Base-by-base conservation (phyloP, 2,888 invertebrate species). In the Melipona beecheii region DNA sequence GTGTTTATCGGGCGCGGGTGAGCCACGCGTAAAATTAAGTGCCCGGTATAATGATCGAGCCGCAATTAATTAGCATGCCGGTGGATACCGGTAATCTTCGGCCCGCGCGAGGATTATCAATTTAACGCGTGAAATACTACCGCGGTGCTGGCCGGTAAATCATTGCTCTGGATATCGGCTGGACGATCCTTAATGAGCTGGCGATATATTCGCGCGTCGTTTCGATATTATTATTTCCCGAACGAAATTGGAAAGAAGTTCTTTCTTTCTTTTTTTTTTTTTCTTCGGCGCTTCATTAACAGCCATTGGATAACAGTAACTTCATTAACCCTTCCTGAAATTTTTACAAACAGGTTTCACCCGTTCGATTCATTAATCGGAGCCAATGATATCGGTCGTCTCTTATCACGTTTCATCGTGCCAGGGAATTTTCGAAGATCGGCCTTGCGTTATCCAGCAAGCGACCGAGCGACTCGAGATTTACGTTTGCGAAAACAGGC, bases 61-160 rank as follows among this genome's bases (percentile, higher is more conserved):
- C 56, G 86, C 89, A 86, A 89, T 89, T 87, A 89, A 89, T 89
- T 87, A 85, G 82, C 66, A 81, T 77, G 84, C 79, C 66, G 66
- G 65, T 65, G 84, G 86, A 87, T 86, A 89, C 78, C 78, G 76
- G 83, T 82, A 86, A 87, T 89, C 87, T 78, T 72, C 81, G 82
- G 85, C 83, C 77, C 83, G 89, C 81, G 89, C 87, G 82, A 84
- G 89, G 75, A 86, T 85, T 89, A 89, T 89, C 89, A 85, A 86
- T 87, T 84, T 52, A 68, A 64, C 81, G 87, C 86, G 84, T 89
- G 86, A 89, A 89, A 89, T 89, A 87, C 87, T 85, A 70, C 85
- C 77, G 56, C 31, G 65, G 60, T 76, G 24, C 17, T 24, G 24
- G 49, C 52, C 43, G 24, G 75, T 89, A 89, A 89, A 89, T 89